Evolutionary conservation across 2,797 vertebrate genomes (phyloP).

Genomic region (Leptatherina wallacei): DNA sequence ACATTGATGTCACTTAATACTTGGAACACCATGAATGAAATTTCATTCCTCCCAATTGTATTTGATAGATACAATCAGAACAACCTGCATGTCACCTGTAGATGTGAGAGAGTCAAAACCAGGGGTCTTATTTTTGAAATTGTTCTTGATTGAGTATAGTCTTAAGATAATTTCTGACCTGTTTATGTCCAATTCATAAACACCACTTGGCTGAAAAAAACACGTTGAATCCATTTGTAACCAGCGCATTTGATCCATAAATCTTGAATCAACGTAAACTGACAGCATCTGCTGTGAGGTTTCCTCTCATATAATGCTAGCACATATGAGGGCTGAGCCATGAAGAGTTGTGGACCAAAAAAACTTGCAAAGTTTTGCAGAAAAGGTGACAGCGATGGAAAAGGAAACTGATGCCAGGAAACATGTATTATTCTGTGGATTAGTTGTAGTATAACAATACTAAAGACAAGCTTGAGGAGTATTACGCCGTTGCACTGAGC

Average conservation of each 20-base stretch:
- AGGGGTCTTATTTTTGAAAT: neutral
- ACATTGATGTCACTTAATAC: neutral
- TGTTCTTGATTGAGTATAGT: neutral
- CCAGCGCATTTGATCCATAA: neutral
- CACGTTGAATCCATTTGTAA: neutral
- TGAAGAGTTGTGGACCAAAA: neutral
- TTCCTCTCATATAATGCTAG: neutral
- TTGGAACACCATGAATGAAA: slow-evolving; percentile 7
- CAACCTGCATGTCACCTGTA: neutral
- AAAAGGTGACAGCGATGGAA: neutral
- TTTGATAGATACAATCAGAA: neutral
- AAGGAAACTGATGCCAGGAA: neutral
- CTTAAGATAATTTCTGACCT: neutral
- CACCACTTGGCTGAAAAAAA: neutral
- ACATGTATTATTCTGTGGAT: neutral
- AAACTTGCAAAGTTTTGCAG: neutral
- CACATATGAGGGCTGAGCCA: neutral
- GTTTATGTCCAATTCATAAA: neutral
- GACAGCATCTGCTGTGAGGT: neutral
- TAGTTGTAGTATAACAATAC: neutral
- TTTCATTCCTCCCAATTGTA: neutral
- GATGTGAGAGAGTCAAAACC: neutral
- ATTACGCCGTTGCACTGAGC: neutral
- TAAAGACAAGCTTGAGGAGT: neutral
- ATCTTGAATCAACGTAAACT: neutral